Base-by-base conservation (phyloP, 2,888 invertebrate species). In the Junonia oenone region DNA sequence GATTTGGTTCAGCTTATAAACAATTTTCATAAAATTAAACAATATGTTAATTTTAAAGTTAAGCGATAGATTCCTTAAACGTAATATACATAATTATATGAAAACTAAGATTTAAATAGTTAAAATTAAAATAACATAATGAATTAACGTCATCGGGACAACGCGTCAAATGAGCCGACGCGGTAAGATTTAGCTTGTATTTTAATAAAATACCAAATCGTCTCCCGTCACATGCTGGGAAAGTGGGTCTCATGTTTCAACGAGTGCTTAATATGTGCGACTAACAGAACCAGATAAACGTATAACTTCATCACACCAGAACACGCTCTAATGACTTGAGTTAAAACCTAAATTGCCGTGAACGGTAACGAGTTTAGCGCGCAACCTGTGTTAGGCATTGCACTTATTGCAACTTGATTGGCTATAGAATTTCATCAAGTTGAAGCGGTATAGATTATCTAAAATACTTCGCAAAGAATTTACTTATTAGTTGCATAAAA, bases 181-280 rank as follows among this genome's bases (percentile, higher is more conserved):
- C 9, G 8, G 37, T 37, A 11, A 11, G 1, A 40, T 11, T 19
- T 4, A 2, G n/a, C 38, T 19, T 40, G 13, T 43, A 22, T 43
- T 26, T 33, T 45, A 51, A 45, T 31, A 26, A n/a, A 51, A 45
- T 51, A 45, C 26, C 17, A 33, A 55, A 58, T 51, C 38, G n/a
- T 40, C 38, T 40, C 47, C 52, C 29, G 37, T 43, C 48, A 31
- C 31, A 46, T 9, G 26, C 45, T 29, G 51, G 9, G 48, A 55
- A 58, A 58, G 58, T 55, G 38, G 55, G 51, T 58, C 51, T 46
- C 38, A 26, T 40, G 46, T 51, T 48, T 56, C 56, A 51, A 51
- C 35, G 26, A 43, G 45, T 51, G 51, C 45, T 43, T 35, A 38
- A 56, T 49, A 45, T 33, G 33, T 48, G 53, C 52, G 38, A 53